Evolutionary conservation across 2,888 invertebrate species (phyloP).

Genomic region (Panorpa germanica): DNA sequence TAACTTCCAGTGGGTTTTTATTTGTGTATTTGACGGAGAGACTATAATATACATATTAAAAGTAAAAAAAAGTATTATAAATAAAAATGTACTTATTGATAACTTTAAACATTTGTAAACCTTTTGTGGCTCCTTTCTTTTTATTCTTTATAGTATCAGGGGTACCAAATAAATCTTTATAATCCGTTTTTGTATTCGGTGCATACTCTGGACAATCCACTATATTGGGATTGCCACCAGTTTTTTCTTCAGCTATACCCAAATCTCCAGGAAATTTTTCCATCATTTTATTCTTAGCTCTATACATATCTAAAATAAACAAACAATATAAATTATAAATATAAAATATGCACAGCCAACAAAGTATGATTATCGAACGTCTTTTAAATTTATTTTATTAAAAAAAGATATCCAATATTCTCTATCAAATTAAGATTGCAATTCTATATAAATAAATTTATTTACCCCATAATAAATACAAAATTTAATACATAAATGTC

Average conservation of each 20-base stretch:
- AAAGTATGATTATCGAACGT: too few relatives aligned
- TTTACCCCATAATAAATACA: too few relatives aligned
- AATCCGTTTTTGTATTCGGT: conserved; percentile 30
- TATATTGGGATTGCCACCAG: conserved; percentile 52
- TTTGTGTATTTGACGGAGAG: too few relatives aligned
- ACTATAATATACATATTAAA: too few relatives aligned
- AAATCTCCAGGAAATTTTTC: conserved; percentile 67
- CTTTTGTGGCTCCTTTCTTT: not conserved
- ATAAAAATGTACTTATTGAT: too few relatives aligned
- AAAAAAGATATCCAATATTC: not conserved
- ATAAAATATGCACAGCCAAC: not conserved
- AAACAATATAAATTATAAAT: not conserved
- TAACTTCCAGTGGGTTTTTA: too few relatives aligned
- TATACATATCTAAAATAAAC: conserved; percentile 32
- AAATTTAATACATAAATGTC: too few relatives aligned
- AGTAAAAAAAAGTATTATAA: too few relatives aligned
- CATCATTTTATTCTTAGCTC: conserved; percentile 46
- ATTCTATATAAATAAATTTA: too few relatives aligned
- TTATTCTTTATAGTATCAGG: conserved; percentile 17
- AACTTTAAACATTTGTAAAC: too few relatives aligned
- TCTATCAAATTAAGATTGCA: conserved; percentile 6
- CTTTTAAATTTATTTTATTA: not conserved
- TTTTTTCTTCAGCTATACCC: conserved; percentile 48
- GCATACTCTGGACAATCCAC: conserved; percentile 35
- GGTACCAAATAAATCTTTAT: conserved; percentile 29